These are phyloP conservation scores for Otocyon megalotis DNA, from an alignment of 2,113 vertebrate species.

Conservation along the genomic window DNA sequence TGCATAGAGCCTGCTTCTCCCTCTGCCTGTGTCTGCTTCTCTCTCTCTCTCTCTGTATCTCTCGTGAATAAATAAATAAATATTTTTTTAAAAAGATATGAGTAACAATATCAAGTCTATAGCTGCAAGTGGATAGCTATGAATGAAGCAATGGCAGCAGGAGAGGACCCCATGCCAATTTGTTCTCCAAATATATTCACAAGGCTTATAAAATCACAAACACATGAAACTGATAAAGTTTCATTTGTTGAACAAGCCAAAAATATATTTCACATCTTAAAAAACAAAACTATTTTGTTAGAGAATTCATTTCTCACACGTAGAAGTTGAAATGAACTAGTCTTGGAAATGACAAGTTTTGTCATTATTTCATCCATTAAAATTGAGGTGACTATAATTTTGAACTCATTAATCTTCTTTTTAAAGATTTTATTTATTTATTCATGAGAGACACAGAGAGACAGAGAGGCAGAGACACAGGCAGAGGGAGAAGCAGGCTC, in stretches of 20 bases:
- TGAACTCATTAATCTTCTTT: background rate
- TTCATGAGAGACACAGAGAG: no score
- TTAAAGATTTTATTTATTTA: no score
- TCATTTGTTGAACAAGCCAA: background rate
- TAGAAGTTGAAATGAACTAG: background rate
- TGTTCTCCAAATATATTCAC: background rate
- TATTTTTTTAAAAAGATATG: background rate
- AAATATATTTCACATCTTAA: background rate
- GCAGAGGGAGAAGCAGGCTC: no score
- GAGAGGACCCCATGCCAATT: background rate
- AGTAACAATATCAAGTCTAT: background rate
- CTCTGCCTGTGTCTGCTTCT: no score
- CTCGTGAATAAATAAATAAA: no score
- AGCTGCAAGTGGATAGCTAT: background rate
- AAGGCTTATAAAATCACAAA: conserved; percentile 20
- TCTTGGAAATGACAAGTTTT: conserved; percentile 25
- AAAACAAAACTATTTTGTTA: background rate
- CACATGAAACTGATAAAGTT: background rate
- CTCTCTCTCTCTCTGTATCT: no score
- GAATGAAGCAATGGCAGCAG: background rate
- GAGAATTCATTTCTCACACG: background rate
- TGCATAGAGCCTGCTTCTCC: no score
- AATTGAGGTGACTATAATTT: background rate
- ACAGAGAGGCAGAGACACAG: no score
- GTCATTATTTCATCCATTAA: background rate